Evolutionary conservation across 2,888 invertebrate species (phyloP).

Genomic region (Neuroscelio doddi): DNA sequence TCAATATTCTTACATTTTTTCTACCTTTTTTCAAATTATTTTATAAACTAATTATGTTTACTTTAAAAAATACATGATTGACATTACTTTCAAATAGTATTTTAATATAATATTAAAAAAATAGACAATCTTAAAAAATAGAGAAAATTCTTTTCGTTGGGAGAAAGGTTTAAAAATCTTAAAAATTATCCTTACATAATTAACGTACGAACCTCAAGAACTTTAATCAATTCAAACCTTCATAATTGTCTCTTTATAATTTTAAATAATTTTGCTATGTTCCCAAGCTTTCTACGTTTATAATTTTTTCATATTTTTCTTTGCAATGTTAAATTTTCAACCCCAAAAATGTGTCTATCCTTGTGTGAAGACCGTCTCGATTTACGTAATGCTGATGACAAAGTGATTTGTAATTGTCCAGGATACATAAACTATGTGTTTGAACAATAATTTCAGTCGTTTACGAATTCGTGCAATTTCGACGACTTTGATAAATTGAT

Average conservation of each 20-base stretch:
- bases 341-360: slow-evolving; percentile 26
- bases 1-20: too few relatives aligned
- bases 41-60: too few relatives aligned
- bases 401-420: slow-evolving; percentile 8
- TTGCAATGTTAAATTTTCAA: slow-evolving; percentile 32
- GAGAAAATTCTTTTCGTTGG: too few relatives aligned
- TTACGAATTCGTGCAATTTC: background rate
- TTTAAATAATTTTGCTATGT: background rate
- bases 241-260: background rate
- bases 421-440: slow-evolving; percentile 22
- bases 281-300: background rate
- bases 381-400: slow-evolving; percentile 23
- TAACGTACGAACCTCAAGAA: too few relatives aligned
- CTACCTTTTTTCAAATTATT: too few relatives aligned
- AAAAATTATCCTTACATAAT: too few relatives aligned
- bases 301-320: background rate
- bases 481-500: background rate
- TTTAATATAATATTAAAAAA: too few relatives aligned
- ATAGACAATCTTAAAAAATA: too few relatives aligned
- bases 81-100: too few relatives aligned
- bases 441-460: background rate
- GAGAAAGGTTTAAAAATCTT: too few relatives aligned
- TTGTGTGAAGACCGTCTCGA: background rate
- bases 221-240: background rate
- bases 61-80: too few relatives aligned